Percentiles rank a stretch among this genome's conserved stretches.
Conservation (phyloP, 2,888 invertebrate genomes). For the Andrena minutula region DNA sequence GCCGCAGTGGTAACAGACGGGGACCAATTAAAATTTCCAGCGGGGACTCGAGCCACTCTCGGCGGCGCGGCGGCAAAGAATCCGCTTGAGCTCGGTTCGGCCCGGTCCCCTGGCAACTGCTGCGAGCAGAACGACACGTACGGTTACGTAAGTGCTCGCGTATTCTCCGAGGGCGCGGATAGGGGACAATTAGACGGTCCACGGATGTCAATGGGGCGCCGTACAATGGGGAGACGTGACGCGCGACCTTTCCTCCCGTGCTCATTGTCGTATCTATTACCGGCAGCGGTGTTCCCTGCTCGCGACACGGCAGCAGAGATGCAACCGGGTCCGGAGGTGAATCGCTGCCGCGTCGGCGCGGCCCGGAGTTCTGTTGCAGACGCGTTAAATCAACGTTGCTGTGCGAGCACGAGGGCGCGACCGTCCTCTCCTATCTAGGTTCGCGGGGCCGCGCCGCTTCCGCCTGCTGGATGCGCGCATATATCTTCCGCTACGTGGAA, state of each 20-base stretch:
- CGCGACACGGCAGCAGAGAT: background rate
- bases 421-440: slow-evolving; percentile 19
- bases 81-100: background rate
- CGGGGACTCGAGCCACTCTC: background rate
- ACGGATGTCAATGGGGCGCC: slow-evolving; percentile 69
- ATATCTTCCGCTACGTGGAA: slow-evolving; percentile 48
- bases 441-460: slow-evolving; percentile 35
- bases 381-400: slow-evolving; percentile 70
- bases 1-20: slow-evolving; percentile 4
- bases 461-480: slow-evolving; percentile 13
- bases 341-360: slow-evolving; percentile 46
- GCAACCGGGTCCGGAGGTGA: slow-evolving; percentile 4
- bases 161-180: slow-evolving; percentile 59
- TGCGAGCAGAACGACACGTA: slow-evolving; percentile 14
- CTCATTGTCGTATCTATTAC: slow-evolving; percentile 72
- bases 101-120: slow-evolving; percentile 5
- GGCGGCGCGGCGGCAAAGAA: background rate
- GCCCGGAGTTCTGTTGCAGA: slow-evolving; percentile 45
- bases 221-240: slow-evolving; percentile 68
- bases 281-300: slow-evolving; percentile 32
- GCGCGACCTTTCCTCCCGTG: slow-evolving; percentile 68
- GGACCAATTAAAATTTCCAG: slow-evolving; percentile 33
- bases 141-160: slow-evolving; percentile 36
- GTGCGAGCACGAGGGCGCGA: slow-evolving; percentile 4
- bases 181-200: slow-evolving; percentile 69